Base-by-base conservation (phyloP, 2,113 vertebrate species). In the Maccullochella peelii region DNA sequence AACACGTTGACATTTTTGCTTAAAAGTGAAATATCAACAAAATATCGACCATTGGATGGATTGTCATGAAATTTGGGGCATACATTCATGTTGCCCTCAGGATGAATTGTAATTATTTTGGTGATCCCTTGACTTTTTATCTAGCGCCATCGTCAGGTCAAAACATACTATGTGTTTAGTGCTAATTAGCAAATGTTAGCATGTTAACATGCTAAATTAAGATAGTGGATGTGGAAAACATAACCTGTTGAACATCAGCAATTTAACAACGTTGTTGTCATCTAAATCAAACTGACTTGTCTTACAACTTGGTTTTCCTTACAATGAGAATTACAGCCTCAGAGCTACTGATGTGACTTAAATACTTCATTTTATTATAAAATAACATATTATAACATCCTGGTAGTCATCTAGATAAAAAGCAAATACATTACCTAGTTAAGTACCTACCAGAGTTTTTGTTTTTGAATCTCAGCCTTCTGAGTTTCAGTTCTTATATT, bases 171-270 rank as follows among this genome's bases (percentile, higher is more conserved):
- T 63, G 10, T 58, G 25, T 30, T 59, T 16, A 59, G 6, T 8
- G 57, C 2, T 33, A 18, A 30, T 18, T 30, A 18, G 25, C 27
- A 59, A 25, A 65, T 8, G n/a, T 44, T 27, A 25, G 14, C 63
- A 67, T 67, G 63, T 23, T 25, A 66, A 66, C 63, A 67, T 67
- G 40, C 23, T 16, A 66, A 66, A 40, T 65, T 10, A 21, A 61
- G 50, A 23, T 54, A 30, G 16, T 20, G 16, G 52, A n/a, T 11
- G 23, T n/a, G 23, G 25, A 59, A 59, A 61, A 33, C 27, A 1
- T 30, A 2, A 16, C 15, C 9, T 25, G n/a, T 21, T 2, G 2
- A 40, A 65, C 38, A 66, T n/a, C 23, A n/a, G 16, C 58, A 61
- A 49, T 10, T 44, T 66, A 44, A 47, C 40, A 9, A n/a, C n/a